Base-by-base conservation (phyloP, 2,113 vertebrate genomes). In the Regulus satrapa region DNA sequence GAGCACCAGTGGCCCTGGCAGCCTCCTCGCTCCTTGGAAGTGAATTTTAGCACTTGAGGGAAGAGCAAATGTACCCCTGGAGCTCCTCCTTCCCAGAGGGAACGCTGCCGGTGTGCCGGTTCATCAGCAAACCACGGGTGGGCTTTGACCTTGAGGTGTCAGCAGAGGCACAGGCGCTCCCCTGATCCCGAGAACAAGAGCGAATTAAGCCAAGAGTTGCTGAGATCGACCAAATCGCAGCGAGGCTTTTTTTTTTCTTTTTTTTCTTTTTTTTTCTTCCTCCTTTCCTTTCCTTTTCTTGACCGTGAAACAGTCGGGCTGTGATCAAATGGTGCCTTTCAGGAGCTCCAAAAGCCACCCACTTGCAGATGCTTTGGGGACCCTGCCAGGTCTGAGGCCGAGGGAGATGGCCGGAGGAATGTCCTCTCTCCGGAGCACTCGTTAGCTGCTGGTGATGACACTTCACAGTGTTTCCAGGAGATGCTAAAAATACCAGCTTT, bases 401-500 rank as follows among this genome's bases (percentile, higher is more conserved):
- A 81, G 89, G 92, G 93, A 46, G 56, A 2, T 51, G 82, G 64
- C 94, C 48, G 2, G 48, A 88, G 94, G 93, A 97, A 94, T 89
- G 94, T 94, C 94, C 90, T 8, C 74, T 61, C 38, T 5, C 54
- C 19, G 28, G 54, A 87, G 78, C 69, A 0, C 89, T 76, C 46
- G n/a, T 92, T 78, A 64, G 67, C 88, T 77, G 81, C 7, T 76
- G 85, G 43, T 80, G 84, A 20, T 92, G 92, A 94, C 92, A 94
- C 94, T 45, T 87, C 11, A 0, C 79, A 90, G 77, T 8, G 88
- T 64, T 95, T 95, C 87, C 89, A 95, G 74, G 95, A 89, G 93
- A 45, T 80, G 34, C 93, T 96, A 96, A 95, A 96, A 96, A 96
- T 95, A 96, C 84, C 91, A 1, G 64, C 95, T 85, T 94, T 89